Evolutionary conservation across 2,113 vertebrate species (phyloP).

Genomic region (Nyctibius bracteatus): DNA sequence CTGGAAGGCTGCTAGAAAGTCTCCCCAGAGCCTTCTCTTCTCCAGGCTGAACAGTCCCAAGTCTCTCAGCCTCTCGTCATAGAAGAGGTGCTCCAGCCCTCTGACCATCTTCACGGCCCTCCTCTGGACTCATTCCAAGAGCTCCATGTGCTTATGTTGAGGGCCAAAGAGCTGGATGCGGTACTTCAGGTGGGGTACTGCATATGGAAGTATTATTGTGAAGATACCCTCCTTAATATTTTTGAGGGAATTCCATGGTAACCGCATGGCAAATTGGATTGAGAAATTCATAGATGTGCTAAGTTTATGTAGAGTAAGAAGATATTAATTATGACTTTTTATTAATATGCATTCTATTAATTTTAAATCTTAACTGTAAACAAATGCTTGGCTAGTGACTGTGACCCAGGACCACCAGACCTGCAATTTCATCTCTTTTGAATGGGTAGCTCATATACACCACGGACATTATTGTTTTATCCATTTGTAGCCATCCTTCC

Average conservation of each 20-base stretch:
- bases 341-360: background rate
- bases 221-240: background rate
- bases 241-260: background rate
- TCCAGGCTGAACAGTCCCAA: too few relatives aligned
- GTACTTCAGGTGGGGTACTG: too few relatives aligned
- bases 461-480: background rate
- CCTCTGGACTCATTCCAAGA: too few relatives aligned
- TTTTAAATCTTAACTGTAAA: background rate
- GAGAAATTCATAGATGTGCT: background rate
- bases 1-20: too few relatives aligned
- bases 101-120: too few relatives aligned
- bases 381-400: background rate
- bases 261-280: background rate
- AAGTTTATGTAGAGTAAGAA: background rate
- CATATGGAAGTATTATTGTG: background rate
- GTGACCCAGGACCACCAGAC: background rate
- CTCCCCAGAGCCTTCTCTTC: too few relatives aligned
- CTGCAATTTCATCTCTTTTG: background rate
- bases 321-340: background rate
- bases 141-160: too few relatives aligned
- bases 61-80: too few relatives aligned
- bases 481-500: background rate
- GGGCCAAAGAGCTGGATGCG: too few relatives aligned
- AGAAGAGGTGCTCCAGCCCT: too few relatives aligned
- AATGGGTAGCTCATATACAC: background rate